Evolutionary conservation across 2,113 vertebrate species (phyloP).

Genomic region (Tor tambroides): DNA sequence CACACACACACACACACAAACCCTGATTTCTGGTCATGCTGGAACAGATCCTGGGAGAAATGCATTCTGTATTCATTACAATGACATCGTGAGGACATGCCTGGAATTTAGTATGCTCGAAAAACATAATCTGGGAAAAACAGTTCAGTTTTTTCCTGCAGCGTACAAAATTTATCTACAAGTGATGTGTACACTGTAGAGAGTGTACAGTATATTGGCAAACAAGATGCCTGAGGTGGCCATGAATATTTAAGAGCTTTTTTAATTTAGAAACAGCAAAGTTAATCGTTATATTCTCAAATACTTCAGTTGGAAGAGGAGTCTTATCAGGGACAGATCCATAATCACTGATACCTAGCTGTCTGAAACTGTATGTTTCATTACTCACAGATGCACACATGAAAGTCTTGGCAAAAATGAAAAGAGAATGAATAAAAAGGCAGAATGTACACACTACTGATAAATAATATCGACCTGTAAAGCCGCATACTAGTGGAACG

Average conservation of each 20-base stretch:
- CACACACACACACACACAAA: not conserved
- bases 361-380: conserved; percentile 1
- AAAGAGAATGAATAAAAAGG: conserved; percentile 1
- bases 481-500: not conserved
- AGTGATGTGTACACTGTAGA: conserved; percentile 22
- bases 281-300: not conserved
- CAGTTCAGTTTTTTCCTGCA: not conserved
- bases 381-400: not conserved
- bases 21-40: conserved; percentile 29
- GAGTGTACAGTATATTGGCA: conserved; percentile 23
- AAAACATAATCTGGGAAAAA: conserved; percentile 4
- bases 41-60: conserved; percentile 21
- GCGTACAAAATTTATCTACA: conserved; percentile 20
- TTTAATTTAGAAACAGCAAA: conserved; percentile 36
- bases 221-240: not conserved
- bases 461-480: not conserved
- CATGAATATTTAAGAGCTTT: not conserved
- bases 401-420: not conserved
- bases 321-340: not conserved
- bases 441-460: not conserved
- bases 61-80: conserved; percentile 7
- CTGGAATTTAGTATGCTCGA: conserved; percentile 17
- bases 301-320: not conserved
- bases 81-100: conserved; percentile 21
- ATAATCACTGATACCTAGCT: not conserved